These are phyloP conservation scores for Hirtodrosophila duncani DNA, from an alignment of 2,888 invertebrate genomes.

Conservation along the genomic window DNA sequence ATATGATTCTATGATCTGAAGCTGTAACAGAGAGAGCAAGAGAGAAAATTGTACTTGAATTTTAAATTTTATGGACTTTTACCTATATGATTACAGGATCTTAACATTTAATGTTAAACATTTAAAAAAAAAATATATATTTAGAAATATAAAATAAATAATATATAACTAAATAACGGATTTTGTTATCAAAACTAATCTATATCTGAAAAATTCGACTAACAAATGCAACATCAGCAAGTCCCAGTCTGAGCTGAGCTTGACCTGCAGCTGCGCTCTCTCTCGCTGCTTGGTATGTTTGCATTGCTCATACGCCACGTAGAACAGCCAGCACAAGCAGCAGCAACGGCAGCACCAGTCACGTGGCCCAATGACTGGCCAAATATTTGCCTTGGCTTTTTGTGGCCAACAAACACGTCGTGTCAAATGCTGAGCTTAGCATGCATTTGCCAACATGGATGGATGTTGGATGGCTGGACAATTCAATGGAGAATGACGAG, in stretches of 20 bases:
- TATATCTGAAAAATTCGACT: too few species aligned
- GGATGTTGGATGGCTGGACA: slow-evolving; percentile 20
- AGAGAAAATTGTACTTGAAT: too few species aligned
- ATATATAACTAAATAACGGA: too few species aligned
- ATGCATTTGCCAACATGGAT: slow-evolving; percentile 16
- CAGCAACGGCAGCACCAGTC: slow-evolving; percentile 11
- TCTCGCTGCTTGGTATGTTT: slow-evolving; percentile 17
- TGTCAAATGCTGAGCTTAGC: slow-evolving; percentile 17
- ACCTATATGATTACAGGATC: too few species aligned
- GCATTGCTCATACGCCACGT: slow-evolving; percentile 45
- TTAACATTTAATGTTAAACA: slow-evolving; percentile 61
- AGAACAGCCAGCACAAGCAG: slow-evolving; percentile 2
- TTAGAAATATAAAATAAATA: neutral
- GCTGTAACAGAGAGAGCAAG: too few species aligned
- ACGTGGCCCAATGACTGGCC: slow-evolving; percentile 27
- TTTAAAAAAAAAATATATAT: slow-evolving; percentile 15
- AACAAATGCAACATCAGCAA: slow-evolving; percentile 39
- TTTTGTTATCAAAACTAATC: slow-evolving; percentile 21
- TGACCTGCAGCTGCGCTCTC: too few species aligned
- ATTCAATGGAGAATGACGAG: too few species aligned
- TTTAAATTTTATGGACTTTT: too few species aligned
- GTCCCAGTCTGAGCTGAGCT: too few species aligned
- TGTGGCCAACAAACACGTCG: slow-evolving; percentile 33
- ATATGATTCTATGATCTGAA: too few species aligned
- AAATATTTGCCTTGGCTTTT: slow-evolving; percentile 41